A percentile compares a stretch with the other conserved stretches of the same genome.
Evolutionary conservation across 2,888 invertebrate genomes (phyloP).

Genomic region (Pollenia angustigena): DNA sequence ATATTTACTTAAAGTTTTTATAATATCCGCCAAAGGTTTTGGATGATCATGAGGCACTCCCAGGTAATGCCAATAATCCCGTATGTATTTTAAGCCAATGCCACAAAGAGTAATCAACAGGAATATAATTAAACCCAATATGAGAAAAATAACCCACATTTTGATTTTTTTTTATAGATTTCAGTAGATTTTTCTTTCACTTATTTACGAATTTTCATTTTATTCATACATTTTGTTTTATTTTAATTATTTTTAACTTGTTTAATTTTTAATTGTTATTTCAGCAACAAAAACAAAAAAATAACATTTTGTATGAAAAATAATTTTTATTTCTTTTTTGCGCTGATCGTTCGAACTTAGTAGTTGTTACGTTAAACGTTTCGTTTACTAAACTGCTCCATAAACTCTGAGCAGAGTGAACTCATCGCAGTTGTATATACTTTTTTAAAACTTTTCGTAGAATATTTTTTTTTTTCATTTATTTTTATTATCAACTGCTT

Average conservation of each 20-base stretch:
- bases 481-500: constrained; percentile 61
- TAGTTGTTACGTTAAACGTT: constrained; percentile 29
- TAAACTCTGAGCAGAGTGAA: constrained; percentile 44
- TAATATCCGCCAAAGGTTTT: constrained; percentile 77
- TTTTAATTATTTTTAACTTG: neutral
- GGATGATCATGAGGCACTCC: constrained; percentile 81
- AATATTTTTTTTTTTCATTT: constrained; percentile 13
- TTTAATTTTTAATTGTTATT: constrained; percentile 42
- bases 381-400: constrained; percentile 47
- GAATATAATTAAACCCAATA: constrained; percentile 78
- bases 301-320: constrained; percentile 4
- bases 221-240: constrained; percentile 29
- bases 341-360: neutral
- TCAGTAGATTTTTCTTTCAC: neutral
- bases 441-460: constrained; percentile 54
- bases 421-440: constrained; percentile 30
- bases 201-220: constrained; percentile 16
- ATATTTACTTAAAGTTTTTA: constrained; percentile 74
- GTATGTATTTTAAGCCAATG: constrained; percentile 78
- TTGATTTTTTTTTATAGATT: constrained; percentile 32
- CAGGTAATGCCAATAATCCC: constrained; percentile 80
- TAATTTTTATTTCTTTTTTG: constrained; percentile 9
- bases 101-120: constrained; percentile 75
- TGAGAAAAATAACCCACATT: constrained; percentile 80
- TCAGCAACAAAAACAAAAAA: constrained; percentile 13